Evolutionary conservation across 1,140 invertebrate genomes (phyloP).

Genomic region (Ceratina australensis): DNA sequence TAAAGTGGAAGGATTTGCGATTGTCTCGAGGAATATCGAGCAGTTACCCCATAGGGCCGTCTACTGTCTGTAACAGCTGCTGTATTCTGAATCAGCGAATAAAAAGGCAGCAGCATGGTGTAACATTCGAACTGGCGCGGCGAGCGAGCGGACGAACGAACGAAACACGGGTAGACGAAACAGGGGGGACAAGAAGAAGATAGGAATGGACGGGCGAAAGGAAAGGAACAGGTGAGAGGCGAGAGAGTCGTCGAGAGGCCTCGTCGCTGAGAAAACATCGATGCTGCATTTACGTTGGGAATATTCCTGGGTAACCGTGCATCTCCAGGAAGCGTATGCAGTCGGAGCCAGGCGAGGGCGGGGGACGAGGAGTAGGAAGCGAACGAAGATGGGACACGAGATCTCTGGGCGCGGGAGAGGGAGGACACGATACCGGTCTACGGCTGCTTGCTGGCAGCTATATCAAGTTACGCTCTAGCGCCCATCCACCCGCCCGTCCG

Average conservation of each 20-base stretch:
- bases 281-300: slow-evolving; percentile 61
- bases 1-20: slow-evolving; percentile 38
- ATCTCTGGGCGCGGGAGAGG: slow-evolving; percentile 14
- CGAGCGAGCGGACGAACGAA: neutral
- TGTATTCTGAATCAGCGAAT: slow-evolving; percentile 57
- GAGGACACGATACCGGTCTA: slow-evolving; percentile 58
- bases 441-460: slow-evolving; percentile 64
- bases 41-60: slow-evolving; percentile 40
- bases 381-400: slow-evolving; percentile 22
- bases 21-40: slow-evolving; percentile 55
- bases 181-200: neutral
- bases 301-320: slow-evolving; percentile 63
- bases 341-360: slow-evolving; percentile 22
- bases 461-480: slow-evolving; percentile 70
- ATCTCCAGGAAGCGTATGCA: slow-evolving; percentile 53
- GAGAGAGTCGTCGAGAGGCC: slow-evolving; percentile 43
- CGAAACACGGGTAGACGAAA: neutral
- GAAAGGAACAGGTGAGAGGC: neutral
- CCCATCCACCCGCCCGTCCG: slow-evolving; percentile 53
- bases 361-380: slow-evolving; percentile 20
- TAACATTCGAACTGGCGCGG: neutral
- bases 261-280: slow-evolving; percentile 60
- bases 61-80: slow-evolving; percentile 55
- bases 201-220: neutral
- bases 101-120: slow-evolving; percentile 45